A percentile compares a stretch with the other conserved stretches of the same genome.
These are phyloP conservation scores for Pantherophis vulpinus DNA, from an alignment of 2,797 vertebrate species.

Conservation along the genomic window DNA sequence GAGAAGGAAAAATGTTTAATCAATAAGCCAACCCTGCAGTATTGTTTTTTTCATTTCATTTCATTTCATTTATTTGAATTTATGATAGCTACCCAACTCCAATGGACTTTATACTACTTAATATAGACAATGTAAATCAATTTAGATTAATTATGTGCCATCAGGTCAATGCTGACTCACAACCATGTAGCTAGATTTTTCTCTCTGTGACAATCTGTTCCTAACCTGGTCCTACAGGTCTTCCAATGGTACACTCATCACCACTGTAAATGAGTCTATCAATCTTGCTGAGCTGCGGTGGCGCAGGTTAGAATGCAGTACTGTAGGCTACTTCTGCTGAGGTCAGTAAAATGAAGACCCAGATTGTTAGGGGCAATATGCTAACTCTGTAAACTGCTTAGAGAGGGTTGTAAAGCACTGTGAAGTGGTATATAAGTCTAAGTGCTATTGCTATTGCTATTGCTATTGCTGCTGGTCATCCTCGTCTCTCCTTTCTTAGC, in stretches of 20 bases:
- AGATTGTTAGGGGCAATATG: too few species aligned
- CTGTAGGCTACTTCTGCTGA: too few species aligned
- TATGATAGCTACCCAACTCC: not conserved
- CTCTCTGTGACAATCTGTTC: not conserved
- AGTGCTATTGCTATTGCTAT: too few species aligned
- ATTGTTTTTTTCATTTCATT: not conserved
- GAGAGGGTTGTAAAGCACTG: too few species aligned
- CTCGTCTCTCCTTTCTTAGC: not conserved
- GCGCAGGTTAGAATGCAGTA: too few species aligned
- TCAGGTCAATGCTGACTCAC: not conserved
- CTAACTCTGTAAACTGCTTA: too few species aligned
- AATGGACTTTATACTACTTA: not conserved
- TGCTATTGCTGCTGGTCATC: not conserved
- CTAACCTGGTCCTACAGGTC: not conserved
- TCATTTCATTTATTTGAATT: not conserved
- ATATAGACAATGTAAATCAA: not conserved
- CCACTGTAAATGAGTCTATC: not conserved
- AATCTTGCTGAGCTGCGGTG: not conserved
- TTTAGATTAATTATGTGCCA: not conserved
- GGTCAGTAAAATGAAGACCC: too few species aligned
- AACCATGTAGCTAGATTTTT: not conserved
- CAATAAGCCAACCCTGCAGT: not conserved
- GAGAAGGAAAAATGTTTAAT: not conserved
- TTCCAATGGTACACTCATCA: not conserved
- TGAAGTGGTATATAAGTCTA: too few species aligned